phyloP scores from a whole-genome alignment of 2,888 invertebrate genomes.

The Netelia melanura region DNA sequence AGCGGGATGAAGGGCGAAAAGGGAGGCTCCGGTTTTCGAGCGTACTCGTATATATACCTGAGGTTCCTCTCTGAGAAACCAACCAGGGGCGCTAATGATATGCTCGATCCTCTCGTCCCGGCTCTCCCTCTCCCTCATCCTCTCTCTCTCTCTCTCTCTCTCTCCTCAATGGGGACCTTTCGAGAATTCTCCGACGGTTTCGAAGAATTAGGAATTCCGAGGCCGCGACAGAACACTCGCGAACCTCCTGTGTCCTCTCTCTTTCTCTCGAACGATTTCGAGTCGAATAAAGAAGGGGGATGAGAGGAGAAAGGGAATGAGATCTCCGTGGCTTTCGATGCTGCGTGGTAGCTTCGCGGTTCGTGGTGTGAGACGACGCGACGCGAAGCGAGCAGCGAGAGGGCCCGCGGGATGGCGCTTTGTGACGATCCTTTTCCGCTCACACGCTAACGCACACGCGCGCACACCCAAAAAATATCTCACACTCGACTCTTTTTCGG shows the following conservation, averaged over 20 bases:
- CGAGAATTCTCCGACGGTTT: conserved; percentile 85
- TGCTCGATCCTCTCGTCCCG: conserved; percentile 77
- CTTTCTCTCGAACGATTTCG: conserved; percentile 27
- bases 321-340: conserved; percentile 23
- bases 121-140: background rate
- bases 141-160: background rate
- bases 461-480: conserved; percentile 32
- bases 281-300: conserved; percentile 65
- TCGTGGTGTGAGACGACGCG: conserved; percentile 9
- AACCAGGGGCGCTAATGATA: conserved; percentile 83
- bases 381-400: conserved; percentile 21
- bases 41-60: conserved; percentile 74
- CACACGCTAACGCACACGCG: conserved; percentile 25
- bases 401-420: conserved; percentile 59
- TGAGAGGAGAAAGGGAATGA: conserved; percentile 30
- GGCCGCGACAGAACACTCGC: conserved; percentile 76
- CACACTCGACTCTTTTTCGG: conserved; percentile 54
- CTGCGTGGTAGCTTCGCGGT: conserved; percentile 13
- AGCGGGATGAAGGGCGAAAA: conserved; percentile 28
- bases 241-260: conserved; percentile 14
- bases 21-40: background rate
- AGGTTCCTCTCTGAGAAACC: conserved; percentile 43
- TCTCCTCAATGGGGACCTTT: conserved; percentile 83
- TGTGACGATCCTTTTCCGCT: conserved; percentile 67
- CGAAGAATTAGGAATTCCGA: conserved; percentile 85